Conservation (phyloP, 2,113 vertebrate species). For the Neodon shergylaensis region DNA sequence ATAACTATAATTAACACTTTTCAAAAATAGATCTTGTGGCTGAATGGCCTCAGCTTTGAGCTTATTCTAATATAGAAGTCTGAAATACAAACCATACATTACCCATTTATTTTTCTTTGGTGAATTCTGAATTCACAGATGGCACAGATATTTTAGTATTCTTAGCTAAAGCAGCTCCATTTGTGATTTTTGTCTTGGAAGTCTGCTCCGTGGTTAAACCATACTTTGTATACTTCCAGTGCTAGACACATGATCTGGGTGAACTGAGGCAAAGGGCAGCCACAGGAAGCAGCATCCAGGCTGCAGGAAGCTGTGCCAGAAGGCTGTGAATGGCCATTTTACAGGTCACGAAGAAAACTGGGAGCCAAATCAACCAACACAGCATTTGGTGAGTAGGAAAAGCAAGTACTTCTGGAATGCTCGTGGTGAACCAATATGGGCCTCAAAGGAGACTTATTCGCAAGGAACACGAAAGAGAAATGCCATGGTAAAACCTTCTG, state of each 20-base stretch:
- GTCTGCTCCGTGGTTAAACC: slow-evolving; percentile 81
- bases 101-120: slow-evolving; percentile 73
- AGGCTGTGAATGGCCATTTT: slow-evolving; percentile 69
- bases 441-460: slow-evolving; percentile 60
- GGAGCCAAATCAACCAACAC: slow-evolving; percentile 52
- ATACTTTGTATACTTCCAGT: slow-evolving; percentile 81
- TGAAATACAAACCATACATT: slow-evolving; percentile 66
- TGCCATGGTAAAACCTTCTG: slow-evolving; percentile 31
- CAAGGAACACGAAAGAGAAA: not conserved
- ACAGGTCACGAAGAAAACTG: slow-evolving; percentile 71
- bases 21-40: slow-evolving; percentile 59
- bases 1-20: slow-evolving; percentile 64
- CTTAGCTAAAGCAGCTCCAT: slow-evolving; percentile 79
- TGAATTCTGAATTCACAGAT: slow-evolving; percentile 79
- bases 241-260: slow-evolving; percentile 77
- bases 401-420: slow-evolving; percentile 13
- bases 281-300: slow-evolving; percentile 78
- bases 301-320: slow-evolving; percentile 51
- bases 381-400: slow-evolving; percentile 43
- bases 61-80: slow-evolving; percentile 66
- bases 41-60: slow-evolving; percentile 45
- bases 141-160: slow-evolving; percentile 79
- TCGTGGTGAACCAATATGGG: not conserved
- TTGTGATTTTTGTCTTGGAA: slow-evolving; percentile 84
- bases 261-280: slow-evolving; percentile 68